phyloP scores from a whole-genome alignment of 2,797 vertebrate genomes.

The Arctocebus calabarensis region DNA sequence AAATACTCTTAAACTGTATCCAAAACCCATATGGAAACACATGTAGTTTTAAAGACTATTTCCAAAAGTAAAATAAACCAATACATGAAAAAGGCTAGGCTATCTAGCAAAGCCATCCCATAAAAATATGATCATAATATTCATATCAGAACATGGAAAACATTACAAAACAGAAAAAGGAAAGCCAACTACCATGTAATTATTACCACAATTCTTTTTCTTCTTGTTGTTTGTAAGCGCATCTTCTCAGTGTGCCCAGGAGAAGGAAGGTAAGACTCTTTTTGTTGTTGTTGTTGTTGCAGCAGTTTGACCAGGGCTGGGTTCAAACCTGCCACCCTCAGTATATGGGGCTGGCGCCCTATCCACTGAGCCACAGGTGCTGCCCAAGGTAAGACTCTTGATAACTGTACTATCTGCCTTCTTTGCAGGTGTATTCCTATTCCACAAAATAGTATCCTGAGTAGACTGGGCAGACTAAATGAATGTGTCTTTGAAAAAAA shows the following conservation, averaged over 20 bases:
- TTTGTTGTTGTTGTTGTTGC: too few relatives aligned
- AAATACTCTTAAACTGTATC: not conserved
- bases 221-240: not conserved
- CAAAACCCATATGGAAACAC: not conserved
- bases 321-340: too few relatives aligned
- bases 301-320: too few relatives aligned
- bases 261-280: too few relatives aligned
- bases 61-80: not conserved
- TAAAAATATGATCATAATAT: not conserved
- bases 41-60: not conserved
- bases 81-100: not conserved
- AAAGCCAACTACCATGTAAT: not conserved
- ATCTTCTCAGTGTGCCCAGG: not conserved
- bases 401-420: not conserved
- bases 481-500: not conserved
- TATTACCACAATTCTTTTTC: not conserved
- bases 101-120: not conserved
- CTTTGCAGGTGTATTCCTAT: not conserved
- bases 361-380: too few relatives aligned
- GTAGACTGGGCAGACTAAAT: not conserved
- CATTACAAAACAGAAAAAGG: not conserved
- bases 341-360: too few relatives aligned
- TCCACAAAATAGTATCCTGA: not conserved
- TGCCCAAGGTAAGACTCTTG: not conserved
- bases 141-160: not conserved